Evolutionary conservation across 2,888 invertebrate species (phyloP).

Genomic region (Drosophila siamana): DNA sequence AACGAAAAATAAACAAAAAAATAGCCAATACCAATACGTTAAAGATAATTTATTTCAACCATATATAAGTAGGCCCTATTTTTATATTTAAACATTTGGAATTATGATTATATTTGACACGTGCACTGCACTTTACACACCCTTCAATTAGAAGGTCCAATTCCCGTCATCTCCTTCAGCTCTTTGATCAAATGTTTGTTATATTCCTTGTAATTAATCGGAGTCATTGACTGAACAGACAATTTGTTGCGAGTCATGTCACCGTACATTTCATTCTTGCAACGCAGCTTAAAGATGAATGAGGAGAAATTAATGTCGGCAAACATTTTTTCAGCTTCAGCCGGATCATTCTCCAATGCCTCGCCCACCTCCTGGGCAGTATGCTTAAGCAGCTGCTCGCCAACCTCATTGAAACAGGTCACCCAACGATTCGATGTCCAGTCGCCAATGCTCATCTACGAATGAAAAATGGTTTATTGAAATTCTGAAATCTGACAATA

Average conservation of each 20-base stretch:
- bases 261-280: constrained; percentile 96
- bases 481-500: not conserved
- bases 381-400: constrained; percentile 91
- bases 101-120: constrained; percentile 16
- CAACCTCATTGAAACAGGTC: constrained; percentile 94
- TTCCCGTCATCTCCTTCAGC: constrained; percentile 88
- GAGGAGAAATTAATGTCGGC: constrained; percentile 91
- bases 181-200: constrained; percentile 90
- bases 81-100: constrained; percentile 13
- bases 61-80: constrained; percentile 2
- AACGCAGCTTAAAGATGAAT: constrained; percentile 93
- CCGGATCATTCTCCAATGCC: constrained; percentile 89
- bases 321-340: constrained; percentile 89
- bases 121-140: constrained; percentile 45
- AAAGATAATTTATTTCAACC: constrained; percentile 21
- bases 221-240: constrained; percentile 89
- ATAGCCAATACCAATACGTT: not conserved
- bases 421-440: constrained; percentile 95
- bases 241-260: constrained; percentile 89
- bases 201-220: constrained; percentile 92
- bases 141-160: constrained; percentile 83
- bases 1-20: not conserved
- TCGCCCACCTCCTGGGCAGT: constrained; percentile 92
- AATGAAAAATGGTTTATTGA: not conserved
- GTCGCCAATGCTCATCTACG: constrained; percentile 93